Evolutionary conservation across 2,888 invertebrate species (phyloP).

Genomic region (Leptogaster cylindrica): DNA sequence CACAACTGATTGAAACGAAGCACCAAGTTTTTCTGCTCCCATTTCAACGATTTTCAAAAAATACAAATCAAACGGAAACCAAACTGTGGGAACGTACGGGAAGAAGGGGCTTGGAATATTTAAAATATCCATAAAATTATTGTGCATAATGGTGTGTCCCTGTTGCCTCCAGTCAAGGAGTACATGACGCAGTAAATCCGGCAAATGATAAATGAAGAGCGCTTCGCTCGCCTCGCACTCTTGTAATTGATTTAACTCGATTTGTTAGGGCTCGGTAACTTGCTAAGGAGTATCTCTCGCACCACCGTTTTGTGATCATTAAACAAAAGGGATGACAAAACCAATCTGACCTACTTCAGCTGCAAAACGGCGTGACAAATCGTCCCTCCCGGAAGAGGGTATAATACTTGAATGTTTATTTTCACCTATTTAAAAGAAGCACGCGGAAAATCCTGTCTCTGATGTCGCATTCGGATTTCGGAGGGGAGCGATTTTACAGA

Average conservation of each 20-base stretch:
- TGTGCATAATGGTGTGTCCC: too few relatives aligned
- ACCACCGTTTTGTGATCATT: conserved; percentile 16
- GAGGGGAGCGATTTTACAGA: not conserved
- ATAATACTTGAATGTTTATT: conserved; percentile 1
- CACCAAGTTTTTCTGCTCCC: too few relatives aligned
- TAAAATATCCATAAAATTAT: too few relatives aligned
- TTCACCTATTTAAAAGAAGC: conserved; percentile 10
- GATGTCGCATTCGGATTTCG: not conserved
- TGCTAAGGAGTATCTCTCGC: not conserved
- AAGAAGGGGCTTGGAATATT: too few relatives aligned
- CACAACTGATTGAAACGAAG: too few relatives aligned
- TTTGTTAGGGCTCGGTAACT: conserved; percentile 19
- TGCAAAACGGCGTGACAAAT: conserved; percentile 30
- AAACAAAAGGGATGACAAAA: conserved; percentile 30
- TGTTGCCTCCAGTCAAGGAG: too few relatives aligned
- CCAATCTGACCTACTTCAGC: conserved; percentile 33
- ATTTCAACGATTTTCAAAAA: too few relatives aligned
- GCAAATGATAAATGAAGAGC: conserved; percentile 29
- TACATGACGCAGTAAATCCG: too few relatives aligned
- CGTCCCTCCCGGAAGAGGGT: conserved; percentile 8
- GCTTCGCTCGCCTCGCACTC: not conserved
- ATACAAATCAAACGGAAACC: too few relatives aligned
- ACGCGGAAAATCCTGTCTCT: too few relatives aligned
- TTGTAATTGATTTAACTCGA: conserved; percentile 28
- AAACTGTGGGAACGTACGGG: too few relatives aligned